phyloP scores from a whole-genome alignment of 64 coral and sea anemone species.

The Porites australiensis region DNA sequence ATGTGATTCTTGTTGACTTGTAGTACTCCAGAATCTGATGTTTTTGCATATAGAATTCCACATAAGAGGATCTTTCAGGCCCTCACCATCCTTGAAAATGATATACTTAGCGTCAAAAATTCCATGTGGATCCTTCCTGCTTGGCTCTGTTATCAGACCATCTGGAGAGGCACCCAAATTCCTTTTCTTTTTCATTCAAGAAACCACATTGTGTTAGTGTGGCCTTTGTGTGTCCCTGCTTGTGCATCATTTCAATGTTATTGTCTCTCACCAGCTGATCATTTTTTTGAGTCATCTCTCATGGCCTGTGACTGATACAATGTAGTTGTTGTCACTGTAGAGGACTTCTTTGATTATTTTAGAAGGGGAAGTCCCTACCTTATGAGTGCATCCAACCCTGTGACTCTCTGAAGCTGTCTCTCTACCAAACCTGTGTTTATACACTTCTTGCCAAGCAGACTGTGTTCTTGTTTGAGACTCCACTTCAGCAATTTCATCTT shows the following conservation, averaged over 20 bases:
- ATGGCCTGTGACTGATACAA: slow-evolving; percentile 54
- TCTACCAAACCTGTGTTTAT: neutral
- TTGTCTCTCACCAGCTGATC: too few relatives aligned
- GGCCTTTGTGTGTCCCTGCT: neutral
- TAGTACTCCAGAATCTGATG: slow-evolving; percentile 37
- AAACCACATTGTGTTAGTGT: slow-evolving; percentile 25
- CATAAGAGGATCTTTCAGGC: too few relatives aligned
- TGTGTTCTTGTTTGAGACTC: slow-evolving; percentile 10
- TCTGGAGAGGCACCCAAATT: slow-evolving; percentile 64
- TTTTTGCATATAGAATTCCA: slow-evolving; percentile 55
- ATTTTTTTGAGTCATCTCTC: too few relatives aligned
- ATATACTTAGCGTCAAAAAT: slow-evolving; percentile 34
- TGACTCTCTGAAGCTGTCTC: slow-evolving; percentile 44
- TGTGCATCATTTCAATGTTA: too few relatives aligned
- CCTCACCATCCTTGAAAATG: slow-evolving; percentile 33
- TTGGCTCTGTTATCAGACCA: slow-evolving; percentile 52
- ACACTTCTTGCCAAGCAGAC: too few relatives aligned
- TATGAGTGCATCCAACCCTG: slow-evolving; percentile 34
- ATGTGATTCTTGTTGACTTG: slow-evolving; percentile 40
- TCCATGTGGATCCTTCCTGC: neutral
- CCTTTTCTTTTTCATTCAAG: slow-evolving; percentile 62
- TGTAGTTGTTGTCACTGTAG: slow-evolving; percentile 1
- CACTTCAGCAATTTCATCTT: slow-evolving; percentile 36
- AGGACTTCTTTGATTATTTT: slow-evolving; percentile 63
- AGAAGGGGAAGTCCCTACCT: slow-evolving; percentile 33